Evolutionary conservation across 92 coral and sea anemone species (phyloP).

Genomic region (Umimayanthus chanpuru): DNA sequence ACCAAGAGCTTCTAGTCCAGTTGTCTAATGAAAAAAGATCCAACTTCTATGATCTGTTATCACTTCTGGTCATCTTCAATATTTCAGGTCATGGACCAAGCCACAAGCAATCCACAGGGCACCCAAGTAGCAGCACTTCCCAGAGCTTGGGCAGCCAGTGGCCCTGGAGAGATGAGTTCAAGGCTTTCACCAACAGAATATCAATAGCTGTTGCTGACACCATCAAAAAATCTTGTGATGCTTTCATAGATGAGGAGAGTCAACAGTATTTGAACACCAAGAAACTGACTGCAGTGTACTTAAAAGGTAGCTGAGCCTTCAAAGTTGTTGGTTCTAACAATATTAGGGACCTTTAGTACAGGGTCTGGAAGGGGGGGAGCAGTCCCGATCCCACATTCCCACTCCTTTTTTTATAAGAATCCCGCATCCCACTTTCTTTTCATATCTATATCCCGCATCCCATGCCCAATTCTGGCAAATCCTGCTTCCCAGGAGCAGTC

Average conservation of each 20-base stretch:
- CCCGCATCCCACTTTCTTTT: no score
- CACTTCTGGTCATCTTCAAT: neutral
- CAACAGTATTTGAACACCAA: slow-evolving; percentile 51
- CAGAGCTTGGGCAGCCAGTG: slow-evolving; percentile 55
- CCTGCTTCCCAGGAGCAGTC: no score
- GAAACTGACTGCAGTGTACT: slow-evolving; percentile 58
- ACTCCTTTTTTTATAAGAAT: no score
- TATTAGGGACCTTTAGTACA: no score
- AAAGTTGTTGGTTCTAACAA: no score
- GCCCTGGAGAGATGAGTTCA: slow-evolving; percentile 88
- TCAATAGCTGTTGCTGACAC: slow-evolving; percentile 72
- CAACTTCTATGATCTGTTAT: no score
- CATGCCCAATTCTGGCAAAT: no score
- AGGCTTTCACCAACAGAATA: slow-evolving; percentile 72
- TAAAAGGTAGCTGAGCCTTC: slow-evolving; percentile 58
- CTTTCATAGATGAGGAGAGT: slow-evolving; percentile 67
- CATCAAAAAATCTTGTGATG: slow-evolving; percentile 66
- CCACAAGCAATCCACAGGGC: slow-evolving; percentile 46
- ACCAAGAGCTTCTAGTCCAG: no score
- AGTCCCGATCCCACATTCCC: no score
- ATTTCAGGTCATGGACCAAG: slow-evolving; percentile 46
- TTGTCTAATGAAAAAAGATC: no score
- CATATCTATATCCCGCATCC: no score
- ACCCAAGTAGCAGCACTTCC: slow-evolving; percentile 41
- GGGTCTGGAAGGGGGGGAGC: no score